Conservation (phyloP, 2,797 vertebrate species). For the Mareca penelope region DNA sequence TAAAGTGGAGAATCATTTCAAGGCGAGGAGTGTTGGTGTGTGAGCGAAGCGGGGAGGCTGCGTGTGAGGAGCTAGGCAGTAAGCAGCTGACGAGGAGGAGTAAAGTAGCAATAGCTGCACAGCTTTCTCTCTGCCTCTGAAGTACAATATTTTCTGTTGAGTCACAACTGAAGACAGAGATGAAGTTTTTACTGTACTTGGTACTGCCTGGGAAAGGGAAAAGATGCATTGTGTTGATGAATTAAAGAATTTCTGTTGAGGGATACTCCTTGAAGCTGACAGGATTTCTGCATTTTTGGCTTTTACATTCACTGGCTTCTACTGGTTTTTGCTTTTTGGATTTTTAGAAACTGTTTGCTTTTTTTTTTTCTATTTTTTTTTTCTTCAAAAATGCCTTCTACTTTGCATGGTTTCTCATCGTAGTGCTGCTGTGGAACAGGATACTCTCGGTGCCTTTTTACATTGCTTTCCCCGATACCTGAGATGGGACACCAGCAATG, state of each 20-base stretch:
- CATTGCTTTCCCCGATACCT: slow-evolving; percentile 28
- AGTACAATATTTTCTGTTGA: slow-evolving; percentile 70
- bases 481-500: slow-evolving; percentile 47
- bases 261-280: slow-evolving; percentile 54
- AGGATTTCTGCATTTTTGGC: slow-evolving; percentile 65
- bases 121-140: slow-evolving; percentile 75
- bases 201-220: slow-evolving; percentile 41
- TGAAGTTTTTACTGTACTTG: slow-evolving; percentile 73
- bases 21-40: slow-evolving; percentile 61
- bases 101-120: slow-evolving; percentile 73
- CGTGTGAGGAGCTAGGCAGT: slow-evolving; percentile 73
- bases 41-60: slow-evolving; percentile 65
- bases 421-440: slow-evolving; percentile 43
- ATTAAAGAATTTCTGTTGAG: slow-evolving; percentile 43
- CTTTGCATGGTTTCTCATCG: slow-evolving; percentile 18
- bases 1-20: slow-evolving; percentile 50
- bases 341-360: slow-evolving; percentile 57
- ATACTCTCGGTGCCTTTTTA: slow-evolving; percentile 59
- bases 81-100: slow-evolving; percentile 81
- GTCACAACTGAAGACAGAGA: slow-evolving; percentile 71
- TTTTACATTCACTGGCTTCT: slow-evolving; percentile 58
- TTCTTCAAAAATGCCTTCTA: slow-evolving; percentile 47
- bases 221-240: slow-evolving; percentile 7
- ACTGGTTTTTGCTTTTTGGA: slow-evolving; percentile 57
- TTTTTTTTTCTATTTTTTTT: slow-evolving; percentile 35